Evolutionary conservation across 2,888 invertebrate genomes (phyloP).

Genomic region (Dasysyrphus tricinctus): DNA sequence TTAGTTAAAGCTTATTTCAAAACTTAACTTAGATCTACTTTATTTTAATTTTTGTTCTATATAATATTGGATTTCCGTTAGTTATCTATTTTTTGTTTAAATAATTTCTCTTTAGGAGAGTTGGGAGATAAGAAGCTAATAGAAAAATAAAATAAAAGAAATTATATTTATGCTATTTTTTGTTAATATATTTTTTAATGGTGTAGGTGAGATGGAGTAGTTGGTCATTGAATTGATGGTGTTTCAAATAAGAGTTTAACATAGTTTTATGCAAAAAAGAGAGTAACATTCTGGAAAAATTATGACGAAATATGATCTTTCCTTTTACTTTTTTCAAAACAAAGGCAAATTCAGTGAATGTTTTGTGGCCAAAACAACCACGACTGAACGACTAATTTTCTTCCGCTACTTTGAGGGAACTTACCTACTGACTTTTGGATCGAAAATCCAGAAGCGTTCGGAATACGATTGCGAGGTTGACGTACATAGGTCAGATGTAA

Average conservation of each 20-base stretch:
- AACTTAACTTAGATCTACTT: constrained; percentile 57
- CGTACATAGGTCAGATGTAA: no score
- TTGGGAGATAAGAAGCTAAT: constrained; percentile 73
- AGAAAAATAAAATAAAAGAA: constrained; percentile 61
- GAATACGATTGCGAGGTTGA: no score
- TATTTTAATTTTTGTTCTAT: not conserved
- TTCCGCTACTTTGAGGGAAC: no score
- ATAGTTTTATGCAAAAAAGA: not conserved
- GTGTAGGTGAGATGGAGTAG: not conserved
- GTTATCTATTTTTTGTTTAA: constrained; percentile 4
- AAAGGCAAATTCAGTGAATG: no score
- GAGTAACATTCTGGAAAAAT: no score
- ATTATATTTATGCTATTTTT: constrained; percentile 49
- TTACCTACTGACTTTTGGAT: no score
- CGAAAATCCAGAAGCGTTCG: no score
- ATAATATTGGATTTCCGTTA: constrained; percentile 38
- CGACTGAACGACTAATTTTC: no score
- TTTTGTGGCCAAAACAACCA: no score
- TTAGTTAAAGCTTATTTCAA: constrained; percentile 57
- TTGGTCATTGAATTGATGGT: constrained; percentile 40
- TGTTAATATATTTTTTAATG: not conserved
- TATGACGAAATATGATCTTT: no score
- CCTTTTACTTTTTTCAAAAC: no score
- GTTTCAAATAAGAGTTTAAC: not conserved
- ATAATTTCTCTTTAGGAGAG: constrained; percentile 55